Base-by-base conservation (phyloP, 2,113 vertebrate genomes). In the Microtus oregoni region DNA sequence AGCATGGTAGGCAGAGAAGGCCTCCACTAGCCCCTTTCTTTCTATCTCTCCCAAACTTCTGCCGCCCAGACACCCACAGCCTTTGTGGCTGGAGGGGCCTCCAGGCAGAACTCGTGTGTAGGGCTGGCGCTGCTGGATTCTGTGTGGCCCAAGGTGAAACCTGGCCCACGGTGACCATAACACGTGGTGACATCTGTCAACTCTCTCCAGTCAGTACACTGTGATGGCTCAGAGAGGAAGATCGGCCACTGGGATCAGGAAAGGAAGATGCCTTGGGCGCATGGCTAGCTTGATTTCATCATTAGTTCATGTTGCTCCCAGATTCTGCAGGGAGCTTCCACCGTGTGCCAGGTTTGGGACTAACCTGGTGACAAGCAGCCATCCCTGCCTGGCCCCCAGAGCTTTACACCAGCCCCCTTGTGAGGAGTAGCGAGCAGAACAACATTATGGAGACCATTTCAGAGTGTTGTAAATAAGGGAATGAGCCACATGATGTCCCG, bases 121-220 rank as follows among this genome's bases (percentile, higher is more conserved):
- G 95, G 98, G 95, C 87, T 95, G 97, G 96, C 22, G 0, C 92
- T 86, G 82, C 63, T 55, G 96, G 97, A 94, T 93, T 97, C 94
- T 94, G 68, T 76, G 50, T 97, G 90, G 96, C 98, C 77, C 38
- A 50, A n/a, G n/a, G n/a, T n/a, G n/a, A n/a, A n/a, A n/a, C n/a
- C n/a, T 97, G 90, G 96, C 98, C 77, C 38, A 50, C 47, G 28
- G 95, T 98, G 98, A 98, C 96, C 81, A 94, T 98, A 97, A 98
- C 97, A 70, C 83, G 5, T 83, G 5, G 8, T 98, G 98, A 98
- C 98, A 99, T 98, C 98, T 98, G 98, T 98, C 99, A 97, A 82
- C 97, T 94, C 96, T 87, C 98, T 93, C 35, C 65, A 75, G 97
- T 86, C 97, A 97, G 63, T 82, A 94, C 44, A 14, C 91, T 94